Conservation (phyloP, 2,888 invertebrate genomes). For the Caradrina kadenii region DNA sequence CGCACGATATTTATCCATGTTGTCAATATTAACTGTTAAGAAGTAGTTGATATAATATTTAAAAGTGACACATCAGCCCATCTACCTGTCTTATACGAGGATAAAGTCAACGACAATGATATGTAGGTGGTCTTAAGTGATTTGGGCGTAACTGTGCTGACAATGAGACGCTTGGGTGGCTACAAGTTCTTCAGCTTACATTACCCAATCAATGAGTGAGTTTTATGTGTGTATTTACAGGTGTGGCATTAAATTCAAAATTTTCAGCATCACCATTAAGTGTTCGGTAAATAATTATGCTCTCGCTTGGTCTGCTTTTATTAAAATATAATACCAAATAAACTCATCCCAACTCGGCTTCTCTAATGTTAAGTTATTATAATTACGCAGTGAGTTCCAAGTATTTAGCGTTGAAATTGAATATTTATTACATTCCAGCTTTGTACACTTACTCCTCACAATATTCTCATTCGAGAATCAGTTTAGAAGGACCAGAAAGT, state of each 20-base stretch:
- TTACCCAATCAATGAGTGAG: conserved; percentile 19
- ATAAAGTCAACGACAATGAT: conserved; percentile 40
- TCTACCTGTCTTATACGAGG: conserved; percentile 8
- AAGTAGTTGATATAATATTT: conserved; percentile 5
- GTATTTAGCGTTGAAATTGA: conserved; percentile 28
- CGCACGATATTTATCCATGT: background rate
- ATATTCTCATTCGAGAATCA: conserved; percentile 36
- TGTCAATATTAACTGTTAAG: background rate
- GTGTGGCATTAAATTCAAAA: background rate
- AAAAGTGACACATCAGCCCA: conserved; percentile 16
- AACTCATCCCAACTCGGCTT: conserved; percentile 4
- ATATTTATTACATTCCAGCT: conserved; percentile 36
- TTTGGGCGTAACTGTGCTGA: conserved; percentile 45
- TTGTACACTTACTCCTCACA: conserved; percentile 13
- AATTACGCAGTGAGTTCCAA: conserved; percentile 10
- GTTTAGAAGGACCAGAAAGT: conserved; percentile 17
- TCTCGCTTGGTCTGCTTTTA: background rate
- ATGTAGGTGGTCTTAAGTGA: conserved; percentile 52
- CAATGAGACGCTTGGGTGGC: conserved; percentile 52
- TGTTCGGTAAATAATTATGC: background rate
- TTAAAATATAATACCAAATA: conserved; percentile 4
- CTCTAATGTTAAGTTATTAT: conserved; percentile 14
- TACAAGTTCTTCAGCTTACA: conserved; percentile 14
- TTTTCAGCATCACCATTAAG: background rate
- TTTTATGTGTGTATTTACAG: background rate